Percentiles rank a stretch among this genome's conserved stretches.
Evolutionary conservation across 2,113 vertebrate species (phyloP).

Genomic region (Rhinopomastus cyanomelas): DNA sequence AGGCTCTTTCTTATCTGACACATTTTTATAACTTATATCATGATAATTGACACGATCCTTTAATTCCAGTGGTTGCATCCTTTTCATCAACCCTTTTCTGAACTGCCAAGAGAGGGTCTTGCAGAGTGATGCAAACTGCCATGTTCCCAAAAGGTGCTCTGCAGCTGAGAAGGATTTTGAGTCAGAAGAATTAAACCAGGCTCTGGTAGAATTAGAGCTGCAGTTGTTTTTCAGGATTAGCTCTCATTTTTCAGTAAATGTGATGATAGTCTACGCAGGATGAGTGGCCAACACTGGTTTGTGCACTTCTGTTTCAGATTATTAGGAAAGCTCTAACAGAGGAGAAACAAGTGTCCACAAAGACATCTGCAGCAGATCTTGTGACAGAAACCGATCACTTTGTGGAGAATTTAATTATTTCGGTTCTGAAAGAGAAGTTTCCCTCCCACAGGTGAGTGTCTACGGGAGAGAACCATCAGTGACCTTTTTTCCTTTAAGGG

Average conservation of each 20-base stretch:
- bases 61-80: background rate
- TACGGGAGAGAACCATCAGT: background rate
- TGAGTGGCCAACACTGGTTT: background rate
- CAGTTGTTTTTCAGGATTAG: background rate
- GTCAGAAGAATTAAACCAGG: background rate
- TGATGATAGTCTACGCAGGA: background rate
- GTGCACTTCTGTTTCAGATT: conserved; percentile 72
- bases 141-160: background rate
- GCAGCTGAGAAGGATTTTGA: background rate
- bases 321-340: conserved; percentile 82
- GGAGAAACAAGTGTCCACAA: conserved; percentile 85
- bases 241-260: background rate
- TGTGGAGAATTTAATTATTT: conserved; percentile 86
- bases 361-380: conserved; percentile 85
- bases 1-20: background rate
- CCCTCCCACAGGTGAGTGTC: conserved; percentile 84
- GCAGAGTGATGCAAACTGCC: background rate
- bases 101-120: background rate
- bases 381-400: conserved; percentile 87
- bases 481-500: background rate
- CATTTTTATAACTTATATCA: background rate
- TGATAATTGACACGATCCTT: background rate
- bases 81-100: background rate
- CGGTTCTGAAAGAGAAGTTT: conserved; percentile 82
- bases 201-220: background rate